Conservation (phyloP, 2,797 vertebrate species). For the Amazona ochrocephala region DNA sequence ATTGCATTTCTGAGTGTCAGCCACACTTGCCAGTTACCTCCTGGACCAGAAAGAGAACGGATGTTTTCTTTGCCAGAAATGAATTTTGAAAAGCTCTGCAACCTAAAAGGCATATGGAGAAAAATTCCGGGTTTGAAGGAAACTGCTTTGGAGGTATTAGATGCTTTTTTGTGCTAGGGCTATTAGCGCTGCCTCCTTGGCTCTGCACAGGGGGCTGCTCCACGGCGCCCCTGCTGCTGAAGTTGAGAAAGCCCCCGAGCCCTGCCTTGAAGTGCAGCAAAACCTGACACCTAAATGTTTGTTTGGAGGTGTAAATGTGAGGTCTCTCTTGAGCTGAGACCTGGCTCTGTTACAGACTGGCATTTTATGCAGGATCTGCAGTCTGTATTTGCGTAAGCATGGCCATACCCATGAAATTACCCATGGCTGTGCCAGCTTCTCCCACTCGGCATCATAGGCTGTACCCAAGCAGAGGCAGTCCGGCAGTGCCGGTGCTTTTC, state of each 20-base stretch:
- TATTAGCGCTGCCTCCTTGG: background rate
- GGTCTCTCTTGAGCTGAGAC: background rate
- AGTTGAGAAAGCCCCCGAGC: background rate
- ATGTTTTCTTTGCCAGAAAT: background rate
- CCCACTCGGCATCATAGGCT: fast-evolving
- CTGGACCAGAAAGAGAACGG: background rate
- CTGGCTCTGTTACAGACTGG: background rate
- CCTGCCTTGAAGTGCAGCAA: background rate
- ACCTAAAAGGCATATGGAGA: background rate
- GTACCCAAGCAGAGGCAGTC: background rate
- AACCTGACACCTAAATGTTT: background rate
- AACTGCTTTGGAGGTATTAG: background rate
- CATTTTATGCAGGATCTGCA: background rate
- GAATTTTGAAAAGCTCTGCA: background rate
- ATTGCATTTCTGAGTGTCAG: background rate
- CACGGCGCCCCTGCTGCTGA: background rate
- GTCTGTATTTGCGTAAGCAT: background rate
- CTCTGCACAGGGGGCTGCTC: background rate
- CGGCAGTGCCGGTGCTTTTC: background rate
- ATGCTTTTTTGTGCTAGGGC: background rate
- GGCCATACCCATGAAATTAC: background rate
- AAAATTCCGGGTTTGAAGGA: background rate
- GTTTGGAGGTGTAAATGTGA: background rate
- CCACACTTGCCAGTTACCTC: background rate
- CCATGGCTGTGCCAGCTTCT: background rate